phyloP scores from a whole-genome alignment of 2,113 vertebrate genomes.

The Rostratula benghalensis region DNA sequence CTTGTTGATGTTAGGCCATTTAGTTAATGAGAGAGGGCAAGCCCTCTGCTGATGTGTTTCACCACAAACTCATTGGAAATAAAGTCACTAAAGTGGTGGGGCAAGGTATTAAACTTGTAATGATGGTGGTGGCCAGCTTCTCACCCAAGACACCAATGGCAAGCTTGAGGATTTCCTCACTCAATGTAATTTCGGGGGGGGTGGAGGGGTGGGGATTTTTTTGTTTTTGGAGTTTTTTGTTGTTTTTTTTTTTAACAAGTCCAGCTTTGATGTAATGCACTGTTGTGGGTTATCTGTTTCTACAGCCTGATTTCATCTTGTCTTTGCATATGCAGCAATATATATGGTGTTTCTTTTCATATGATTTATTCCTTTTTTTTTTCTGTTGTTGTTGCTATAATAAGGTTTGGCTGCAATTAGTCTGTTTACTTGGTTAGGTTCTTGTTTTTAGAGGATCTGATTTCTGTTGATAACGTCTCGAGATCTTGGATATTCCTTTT shows the following conservation, averaged over 20 bases:
- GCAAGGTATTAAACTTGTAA: neutral
- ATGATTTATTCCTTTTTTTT: neutral
- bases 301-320: neutral
- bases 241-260: neutral
- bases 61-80: neutral
- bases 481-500: neutral
- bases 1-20: neutral
- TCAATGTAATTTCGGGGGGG: fast-evolving
- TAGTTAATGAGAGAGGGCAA: neutral
- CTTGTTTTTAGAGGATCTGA: neutral
- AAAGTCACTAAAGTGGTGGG: neutral
- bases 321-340: neutral
- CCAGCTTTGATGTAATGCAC: neutral
- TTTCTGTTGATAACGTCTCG: neutral
- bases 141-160: neutral
- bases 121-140: neutral
- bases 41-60: neutral
- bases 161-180: neutral
- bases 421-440: neutral
- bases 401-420: neutral
- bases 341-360: neutral
- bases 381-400: neutral
- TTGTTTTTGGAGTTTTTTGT: too few species aligned
- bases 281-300: neutral
- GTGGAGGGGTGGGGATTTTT: too few species aligned